Evolutionary conservation across 2,797 vertebrate species (phyloP).

Genomic region (Poeciliopsis presidionis): DNA sequence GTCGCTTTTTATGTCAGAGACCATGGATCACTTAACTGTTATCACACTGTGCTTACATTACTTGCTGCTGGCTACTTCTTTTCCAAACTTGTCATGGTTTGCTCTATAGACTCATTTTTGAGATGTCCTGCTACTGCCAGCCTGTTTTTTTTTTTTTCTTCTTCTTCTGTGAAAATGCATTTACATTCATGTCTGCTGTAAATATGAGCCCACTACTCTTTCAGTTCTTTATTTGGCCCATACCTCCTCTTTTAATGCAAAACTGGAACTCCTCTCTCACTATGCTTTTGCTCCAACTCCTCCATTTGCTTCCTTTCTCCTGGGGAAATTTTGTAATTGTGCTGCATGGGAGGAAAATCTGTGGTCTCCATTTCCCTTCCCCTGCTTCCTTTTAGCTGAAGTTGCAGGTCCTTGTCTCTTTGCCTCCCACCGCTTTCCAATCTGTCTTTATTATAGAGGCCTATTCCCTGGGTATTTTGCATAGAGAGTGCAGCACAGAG

Average conservation of each 20-base stretch:
- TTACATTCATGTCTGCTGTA: slow-evolving; percentile 3
- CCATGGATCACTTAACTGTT: slow-evolving; percentile 65
- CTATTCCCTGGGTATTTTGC: slow-evolving; percentile 57
- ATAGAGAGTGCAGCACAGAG: slow-evolving; percentile 51
- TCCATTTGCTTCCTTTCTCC: slow-evolving; percentile 42
- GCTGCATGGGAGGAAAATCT: slow-evolving; percentile 63
- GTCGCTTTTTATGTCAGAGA: slow-evolving; percentile 58
- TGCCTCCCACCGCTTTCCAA: slow-evolving; percentile 74
- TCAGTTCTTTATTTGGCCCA: slow-evolving; percentile 16
- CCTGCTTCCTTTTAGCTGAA: slow-evolving; percentile 73
- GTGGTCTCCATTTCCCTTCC: slow-evolving; percentile 54
- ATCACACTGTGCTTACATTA: slow-evolving; percentile 48
- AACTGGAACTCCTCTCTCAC: slow-evolving; percentile 38
- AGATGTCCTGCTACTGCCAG: slow-evolving; percentile 15
- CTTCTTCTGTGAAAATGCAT: slow-evolving; percentile 1
- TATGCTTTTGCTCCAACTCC: slow-evolving; percentile 27
- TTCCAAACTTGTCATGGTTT: slow-evolving; percentile 26
- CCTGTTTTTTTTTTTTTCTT: slow-evolving; percentile 10
- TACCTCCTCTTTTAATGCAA: slow-evolving; percentile 40
- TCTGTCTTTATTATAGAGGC: slow-evolving; percentile 72
- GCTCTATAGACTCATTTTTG: slow-evolving; percentile 17
- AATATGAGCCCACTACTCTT: background rate
- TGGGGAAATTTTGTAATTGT: slow-evolving; percentile 64
- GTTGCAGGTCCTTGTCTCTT: slow-evolving; percentile 73
- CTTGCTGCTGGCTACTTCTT: slow-evolving; percentile 42